These are phyloP conservation scores for Abrostola tripartita DNA, from an alignment of 2,888 invertebrate genomes.

Conservation along the genomic window DNA sequence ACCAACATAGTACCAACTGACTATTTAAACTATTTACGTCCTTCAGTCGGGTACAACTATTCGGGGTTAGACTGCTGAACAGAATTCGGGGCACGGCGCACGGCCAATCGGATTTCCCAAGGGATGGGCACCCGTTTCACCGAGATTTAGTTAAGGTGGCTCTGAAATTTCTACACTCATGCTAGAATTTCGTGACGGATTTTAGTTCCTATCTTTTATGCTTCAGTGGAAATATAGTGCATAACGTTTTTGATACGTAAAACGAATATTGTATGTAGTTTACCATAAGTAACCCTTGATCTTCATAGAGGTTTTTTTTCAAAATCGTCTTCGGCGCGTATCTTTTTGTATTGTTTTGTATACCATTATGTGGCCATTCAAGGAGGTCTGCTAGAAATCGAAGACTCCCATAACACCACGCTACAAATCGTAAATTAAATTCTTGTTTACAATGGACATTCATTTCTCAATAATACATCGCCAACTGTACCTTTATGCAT, in stretches of 20 bases:
- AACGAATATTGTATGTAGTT: too few relatives aligned
- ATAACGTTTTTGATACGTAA: neutral
- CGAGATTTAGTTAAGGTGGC: constrained; percentile 59
- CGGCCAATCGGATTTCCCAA: constrained; percentile 62
- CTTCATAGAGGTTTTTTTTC: too few relatives aligned
- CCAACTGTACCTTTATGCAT: too few relatives aligned
- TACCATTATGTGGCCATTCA: too few relatives aligned
- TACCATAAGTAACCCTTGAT: too few relatives aligned
- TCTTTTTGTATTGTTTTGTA: too few relatives aligned
- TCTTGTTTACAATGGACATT: neutral
- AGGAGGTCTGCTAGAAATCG: neutral
- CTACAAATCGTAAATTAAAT: neutral
- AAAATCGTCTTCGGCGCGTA: too few relatives aligned
- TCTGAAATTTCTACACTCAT: constrained; percentile 31
- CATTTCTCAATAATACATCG: too few relatives aligned
- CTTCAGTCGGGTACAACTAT: constrained; percentile 52
- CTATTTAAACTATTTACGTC: constrained; percentile 58
- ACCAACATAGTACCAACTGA: constrained; percentile 22
- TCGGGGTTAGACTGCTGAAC: constrained; percentile 34
- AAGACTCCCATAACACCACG: neutral
- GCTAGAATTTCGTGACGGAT: constrained; percentile 17
- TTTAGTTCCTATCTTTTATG: constrained; percentile 2
- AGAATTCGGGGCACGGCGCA: constrained; percentile 48
- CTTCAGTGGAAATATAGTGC: constrained; percentile 1
- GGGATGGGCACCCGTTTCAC: constrained; percentile 48